These are phyloP conservation scores for Diplosoma virens DNA, from an alignment of 23 tunicate genomes.

Conservation along the genomic window DNA sequence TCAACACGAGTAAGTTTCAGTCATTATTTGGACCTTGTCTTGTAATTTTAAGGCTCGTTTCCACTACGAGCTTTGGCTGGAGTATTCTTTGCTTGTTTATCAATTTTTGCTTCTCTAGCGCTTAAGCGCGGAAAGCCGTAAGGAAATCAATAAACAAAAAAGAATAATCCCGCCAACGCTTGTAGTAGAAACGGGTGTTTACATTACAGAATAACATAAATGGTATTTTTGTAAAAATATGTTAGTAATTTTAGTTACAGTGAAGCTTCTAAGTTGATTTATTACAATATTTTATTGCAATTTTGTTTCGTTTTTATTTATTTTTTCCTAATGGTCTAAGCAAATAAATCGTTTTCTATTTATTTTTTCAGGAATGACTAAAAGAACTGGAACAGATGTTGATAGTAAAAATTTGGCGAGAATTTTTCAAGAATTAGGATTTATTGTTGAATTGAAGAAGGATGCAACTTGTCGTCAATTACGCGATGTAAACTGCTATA, in stretches of 20 bases:
- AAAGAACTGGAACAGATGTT: conserved; percentile 72
- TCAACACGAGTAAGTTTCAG: conserved; percentile 47
- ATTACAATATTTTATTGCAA: background rate
- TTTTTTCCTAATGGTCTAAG: background rate
- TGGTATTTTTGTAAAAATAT: background rate
- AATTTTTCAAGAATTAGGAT: conserved; percentile 55
- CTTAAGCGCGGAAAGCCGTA: no score
- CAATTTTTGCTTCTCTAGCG: no score
- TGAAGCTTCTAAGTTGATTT: background rate
- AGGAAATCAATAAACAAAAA: no score
- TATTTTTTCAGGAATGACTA: conserved; percentile 66
- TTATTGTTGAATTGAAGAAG: conserved; percentile 42
- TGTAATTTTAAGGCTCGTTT: background rate
- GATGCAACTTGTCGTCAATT: conserved; percentile 11
- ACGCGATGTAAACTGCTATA: conserved; percentile 13
- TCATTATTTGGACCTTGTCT: background rate
- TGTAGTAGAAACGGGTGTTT: no score
- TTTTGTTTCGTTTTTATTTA: no score
- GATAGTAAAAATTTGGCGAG: conserved; percentile 51
- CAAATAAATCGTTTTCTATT: background rate
- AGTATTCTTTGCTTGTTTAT: no score
- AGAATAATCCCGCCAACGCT: no score
- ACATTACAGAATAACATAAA: background rate
- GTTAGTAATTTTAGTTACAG: background rate
- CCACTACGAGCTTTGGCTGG: no score